A percentile compares a stretch with the other conserved stretches of the same genome.
Evolutionary conservation across 2,888 invertebrate genomes (phyloP).

Genomic region (Drosophila mimetica): DNA sequence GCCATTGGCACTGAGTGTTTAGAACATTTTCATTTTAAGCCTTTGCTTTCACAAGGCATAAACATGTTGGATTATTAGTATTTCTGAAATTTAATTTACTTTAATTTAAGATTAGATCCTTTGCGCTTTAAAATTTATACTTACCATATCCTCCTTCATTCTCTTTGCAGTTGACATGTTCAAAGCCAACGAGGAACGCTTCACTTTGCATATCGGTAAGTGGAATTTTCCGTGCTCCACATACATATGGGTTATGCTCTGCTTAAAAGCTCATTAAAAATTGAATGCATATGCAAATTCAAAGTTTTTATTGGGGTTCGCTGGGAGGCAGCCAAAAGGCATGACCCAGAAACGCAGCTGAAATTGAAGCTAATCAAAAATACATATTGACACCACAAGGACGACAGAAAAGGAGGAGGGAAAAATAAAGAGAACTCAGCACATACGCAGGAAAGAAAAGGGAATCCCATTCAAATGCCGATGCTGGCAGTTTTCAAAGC

Average conservation of each 20-base stretch:
- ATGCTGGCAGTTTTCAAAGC: constrained; percentile 13
- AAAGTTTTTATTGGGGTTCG: constrained; percentile 43
- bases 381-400: constrained; percentile 60
- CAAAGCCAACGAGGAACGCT: constrained; percentile 42
- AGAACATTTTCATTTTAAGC: constrained; percentile 46
- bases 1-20: constrained; percentile 60
- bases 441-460: constrained; percentile 24
- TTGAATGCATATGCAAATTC: constrained; percentile 60
- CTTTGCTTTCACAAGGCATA: constrained; percentile 13
- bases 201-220: constrained; percentile 68
- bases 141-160: background rate
- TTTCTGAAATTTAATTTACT: background rate
- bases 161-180: constrained; percentile 68
- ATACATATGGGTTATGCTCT: constrained; percentile 5
- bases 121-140: background rate
- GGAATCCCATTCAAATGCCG: constrained; percentile 35
- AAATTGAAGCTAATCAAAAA: constrained; percentile 73
- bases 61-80: background rate
- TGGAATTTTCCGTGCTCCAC: constrained; percentile 35
- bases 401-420: background rate
- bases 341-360: constrained; percentile 21
- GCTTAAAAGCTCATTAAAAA: constrained; percentile 69
- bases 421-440: background rate
- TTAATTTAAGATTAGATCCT: too few relatives aligned
- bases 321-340: constrained; percentile 38